Percentiles rank a stretch among this genome's conserved stretches.
phyloP scores from a whole-genome alignment of 2,797 vertebrate species.

The Bufotes viridis region DNA sequence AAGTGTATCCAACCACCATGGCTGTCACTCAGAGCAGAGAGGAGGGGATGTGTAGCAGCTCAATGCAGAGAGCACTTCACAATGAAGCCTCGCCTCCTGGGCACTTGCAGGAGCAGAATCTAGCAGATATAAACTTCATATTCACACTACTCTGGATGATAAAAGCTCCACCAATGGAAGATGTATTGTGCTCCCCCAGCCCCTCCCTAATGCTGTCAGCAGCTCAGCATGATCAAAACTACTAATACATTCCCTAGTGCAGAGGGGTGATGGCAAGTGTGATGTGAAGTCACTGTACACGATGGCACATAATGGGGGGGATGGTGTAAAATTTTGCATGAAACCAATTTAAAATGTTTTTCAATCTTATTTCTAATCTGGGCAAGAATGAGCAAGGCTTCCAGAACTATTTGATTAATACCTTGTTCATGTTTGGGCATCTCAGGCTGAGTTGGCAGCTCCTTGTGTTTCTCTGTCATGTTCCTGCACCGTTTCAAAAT shows the following conservation, averaged over 20 bases:
- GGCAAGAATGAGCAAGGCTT: slow-evolving; percentile 2
- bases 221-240: too few species aligned
- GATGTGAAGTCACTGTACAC: not conserved
- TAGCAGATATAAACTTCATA: too few species aligned
- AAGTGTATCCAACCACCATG: too few species aligned
- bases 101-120: too few species aligned
- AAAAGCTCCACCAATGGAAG: too few species aligned
- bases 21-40: too few species aligned
- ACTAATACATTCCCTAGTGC: not conserved
- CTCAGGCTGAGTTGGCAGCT: slow-evolving; percentile 2
- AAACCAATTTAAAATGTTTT: not conserved
- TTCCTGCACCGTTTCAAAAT: not conserved
- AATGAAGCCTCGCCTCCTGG: too few species aligned
- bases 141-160: too few species aligned
- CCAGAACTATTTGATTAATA: not conserved
- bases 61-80: too few species aligned
- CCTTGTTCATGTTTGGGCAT: slow-evolving; percentile 29
- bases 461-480: not conserved
- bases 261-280: not conserved
- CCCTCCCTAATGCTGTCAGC: too few species aligned
- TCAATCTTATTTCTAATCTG: not conserved
- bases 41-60: too few species aligned
- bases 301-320: not conserved
- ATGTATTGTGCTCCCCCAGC: too few species aligned
- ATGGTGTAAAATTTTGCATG: not conserved